Evolutionary conservation across 2,797 vertebrate genomes (phyloP).

Genomic region (Sebastolobus alascanus): DNA sequence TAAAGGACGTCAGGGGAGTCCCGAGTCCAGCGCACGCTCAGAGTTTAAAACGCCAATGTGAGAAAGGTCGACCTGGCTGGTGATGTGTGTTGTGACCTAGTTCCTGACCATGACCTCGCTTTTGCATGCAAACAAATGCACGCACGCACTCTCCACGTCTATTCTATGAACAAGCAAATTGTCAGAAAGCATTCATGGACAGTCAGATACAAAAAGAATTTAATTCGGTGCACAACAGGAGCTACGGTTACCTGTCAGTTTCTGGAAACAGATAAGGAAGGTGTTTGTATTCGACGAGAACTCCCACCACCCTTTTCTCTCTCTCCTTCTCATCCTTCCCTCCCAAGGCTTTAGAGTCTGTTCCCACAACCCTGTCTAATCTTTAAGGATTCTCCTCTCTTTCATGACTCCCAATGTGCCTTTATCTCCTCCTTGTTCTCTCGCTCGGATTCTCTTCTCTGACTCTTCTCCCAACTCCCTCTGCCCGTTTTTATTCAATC

Average conservation of each 20-base stretch:
- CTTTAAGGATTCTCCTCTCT: conserved; percentile 46
- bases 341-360: conserved; percentile 34
- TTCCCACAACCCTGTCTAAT: conserved; percentile 44
- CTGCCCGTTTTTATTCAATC: conserved; percentile 18
- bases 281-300: conserved; percentile 16
- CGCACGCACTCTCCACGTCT: not conserved
- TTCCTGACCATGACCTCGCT: conserved; percentile 42
- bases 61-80: not conserved
- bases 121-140: conserved; percentile 16
- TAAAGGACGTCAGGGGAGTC: conserved; percentile 16
- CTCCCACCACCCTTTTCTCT: conserved; percentile 9
- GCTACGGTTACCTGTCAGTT: conserved; percentile 6
- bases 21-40: not conserved
- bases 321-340: conserved; percentile 22
- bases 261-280: conserved; percentile 10
- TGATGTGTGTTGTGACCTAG: conserved; percentile 13
- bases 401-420: conserved; percentile 25
- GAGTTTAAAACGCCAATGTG: not conserved
- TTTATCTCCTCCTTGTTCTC: conserved; percentile 40
- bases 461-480: conserved; percentile 16
- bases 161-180: not conserved
- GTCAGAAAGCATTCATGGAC: not conserved
- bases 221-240: not conserved
- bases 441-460: conserved; percentile 14
- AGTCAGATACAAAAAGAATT: not conserved